These are phyloP conservation scores for Alligator sinensis DNA, from an alignment of 2,113 vertebrate genomes.

Conservation along the genomic window DNA sequence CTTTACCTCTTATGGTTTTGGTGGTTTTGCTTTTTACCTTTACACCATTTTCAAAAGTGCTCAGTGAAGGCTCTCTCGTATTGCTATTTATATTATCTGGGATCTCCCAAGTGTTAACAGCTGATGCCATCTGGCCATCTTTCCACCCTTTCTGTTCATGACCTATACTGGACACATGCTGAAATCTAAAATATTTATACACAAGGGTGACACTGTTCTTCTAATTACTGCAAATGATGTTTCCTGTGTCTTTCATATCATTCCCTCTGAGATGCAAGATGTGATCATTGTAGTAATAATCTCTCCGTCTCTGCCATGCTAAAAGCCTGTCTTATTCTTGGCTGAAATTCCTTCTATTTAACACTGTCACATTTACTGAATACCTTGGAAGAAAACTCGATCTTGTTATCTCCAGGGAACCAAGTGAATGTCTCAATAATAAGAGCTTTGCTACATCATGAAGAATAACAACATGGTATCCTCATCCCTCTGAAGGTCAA, in stretches of 20 bases:
- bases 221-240: slow-evolving; percentile 68
- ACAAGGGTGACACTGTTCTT: slow-evolving; percentile 19
- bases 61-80: slow-evolving; percentile 14
- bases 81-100: slow-evolving; percentile 26
- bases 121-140: not conserved
- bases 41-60: not conserved
- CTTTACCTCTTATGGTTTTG: not conserved
- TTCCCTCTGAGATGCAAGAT: slow-evolving; percentile 26
- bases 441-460: not conserved
- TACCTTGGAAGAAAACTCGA: slow-evolving; percentile 5
- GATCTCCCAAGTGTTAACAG: slow-evolving; percentile 10
- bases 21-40: not conserved
- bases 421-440: slow-evolving; percentile 18
- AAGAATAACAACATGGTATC: not conserved
- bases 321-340: slow-evolving; percentile 20
- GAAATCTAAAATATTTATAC: slow-evolving; percentile 61
- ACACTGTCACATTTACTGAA: slow-evolving; percentile 34
- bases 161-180: slow-evolving; percentile 30
- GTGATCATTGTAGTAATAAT: slow-evolving; percentile 40
- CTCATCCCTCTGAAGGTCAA: not conserved
- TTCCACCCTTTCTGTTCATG: slow-evolving; percentile 51
- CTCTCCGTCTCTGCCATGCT: not conserved
- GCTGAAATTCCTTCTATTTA: slow-evolving; percentile 31
- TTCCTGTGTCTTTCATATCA: slow-evolving; percentile 9
- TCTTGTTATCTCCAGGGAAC: not conserved